Percentiles rank a stretch among this genome's conserved stretches.
phyloP scores from a whole-genome alignment of 2,113 vertebrate species.

The Passer montanus region DNA sequence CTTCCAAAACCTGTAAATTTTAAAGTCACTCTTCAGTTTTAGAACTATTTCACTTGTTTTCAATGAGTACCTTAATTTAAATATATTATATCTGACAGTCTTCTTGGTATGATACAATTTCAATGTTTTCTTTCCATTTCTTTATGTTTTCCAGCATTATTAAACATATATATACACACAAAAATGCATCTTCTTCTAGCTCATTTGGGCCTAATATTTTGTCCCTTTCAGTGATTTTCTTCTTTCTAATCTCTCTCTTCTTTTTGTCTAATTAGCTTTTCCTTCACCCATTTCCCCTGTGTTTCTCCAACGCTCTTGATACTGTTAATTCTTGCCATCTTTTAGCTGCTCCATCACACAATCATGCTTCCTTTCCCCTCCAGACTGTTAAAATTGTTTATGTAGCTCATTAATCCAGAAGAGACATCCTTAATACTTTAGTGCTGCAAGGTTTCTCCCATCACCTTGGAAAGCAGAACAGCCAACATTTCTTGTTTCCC shows the following conservation, averaged over 20 bases:
- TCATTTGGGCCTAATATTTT: neutral
- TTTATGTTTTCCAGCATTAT: neutral
- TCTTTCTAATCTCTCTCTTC: neutral
- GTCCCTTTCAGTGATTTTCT: neutral
- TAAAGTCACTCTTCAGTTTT: neutral
- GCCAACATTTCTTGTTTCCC: neutral
- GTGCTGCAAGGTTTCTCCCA: neutral
- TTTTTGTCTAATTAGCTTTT: neutral
- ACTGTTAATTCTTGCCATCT: neutral
- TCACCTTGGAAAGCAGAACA: neutral
- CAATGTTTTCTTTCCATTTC: neutral
- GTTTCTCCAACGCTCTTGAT: neutral
- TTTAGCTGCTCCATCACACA: neutral
- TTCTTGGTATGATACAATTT: neutral
- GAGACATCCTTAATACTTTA: neutral
- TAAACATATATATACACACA: neutral
- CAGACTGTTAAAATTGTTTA: neutral
- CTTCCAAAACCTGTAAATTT: neutral
- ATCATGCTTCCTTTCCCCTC: neutral
- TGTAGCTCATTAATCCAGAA: neutral
- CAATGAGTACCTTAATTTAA: neutral
- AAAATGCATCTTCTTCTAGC: neutral
- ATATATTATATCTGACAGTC: neutral
- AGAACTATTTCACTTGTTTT: neutral
- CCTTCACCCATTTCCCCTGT: neutral